phyloP scores from a whole-genome alignment of 1,140 invertebrate species.

The Drosophila tropicalis region DNA sequence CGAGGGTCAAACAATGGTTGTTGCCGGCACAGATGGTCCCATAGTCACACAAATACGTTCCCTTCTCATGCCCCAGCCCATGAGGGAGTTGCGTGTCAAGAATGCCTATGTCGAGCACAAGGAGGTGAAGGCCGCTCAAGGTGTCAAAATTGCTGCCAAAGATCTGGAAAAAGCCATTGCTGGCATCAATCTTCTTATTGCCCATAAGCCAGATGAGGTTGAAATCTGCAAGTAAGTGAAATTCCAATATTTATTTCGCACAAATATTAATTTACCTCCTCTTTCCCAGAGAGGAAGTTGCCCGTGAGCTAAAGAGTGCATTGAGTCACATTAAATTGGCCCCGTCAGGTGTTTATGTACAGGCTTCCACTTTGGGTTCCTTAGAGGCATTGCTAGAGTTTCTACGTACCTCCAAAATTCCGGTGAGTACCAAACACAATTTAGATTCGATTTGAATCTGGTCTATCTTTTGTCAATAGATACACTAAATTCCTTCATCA shows the following conservation, averaged over 20 bases:
- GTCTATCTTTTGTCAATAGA: too few relatives aligned
- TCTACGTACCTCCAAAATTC: conserved; percentile 97
- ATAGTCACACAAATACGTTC: conserved; percentile 99
- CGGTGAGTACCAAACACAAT: conserved; percentile 86
- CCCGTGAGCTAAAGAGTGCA: conserved; percentile 92
- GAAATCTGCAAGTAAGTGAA: conserved; percentile 88
- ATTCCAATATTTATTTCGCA: not conserved
- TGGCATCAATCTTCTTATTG: conserved; percentile 93
- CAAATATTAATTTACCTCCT: not conserved
- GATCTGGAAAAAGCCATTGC: conserved; percentile 99
- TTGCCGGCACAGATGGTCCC: conserved; percentile 98
- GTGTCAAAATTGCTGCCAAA: conserved; percentile 99
- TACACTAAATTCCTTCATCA: too few relatives aligned
- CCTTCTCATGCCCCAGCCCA: conserved; percentile 97
- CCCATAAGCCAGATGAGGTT: conserved; percentile 96
- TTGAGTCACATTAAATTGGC: conserved; percentile 96
- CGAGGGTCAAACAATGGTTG: conserved; percentile 96
- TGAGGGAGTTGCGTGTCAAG: conserved; percentile 99
- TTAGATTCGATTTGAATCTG: too few relatives aligned
- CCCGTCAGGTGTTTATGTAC: conserved; percentile 98
- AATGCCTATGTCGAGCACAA: conserved; percentile 98
- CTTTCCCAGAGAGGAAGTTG: conserved; percentile 89
- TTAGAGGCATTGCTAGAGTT: conserved; percentile 99
- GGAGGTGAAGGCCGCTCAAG: conserved; percentile 97
- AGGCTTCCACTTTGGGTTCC: conserved; percentile 99